Base-by-base conservation (phyloP, 1,140 invertebrate genomes). In the Araneus ventricosus region DNA sequence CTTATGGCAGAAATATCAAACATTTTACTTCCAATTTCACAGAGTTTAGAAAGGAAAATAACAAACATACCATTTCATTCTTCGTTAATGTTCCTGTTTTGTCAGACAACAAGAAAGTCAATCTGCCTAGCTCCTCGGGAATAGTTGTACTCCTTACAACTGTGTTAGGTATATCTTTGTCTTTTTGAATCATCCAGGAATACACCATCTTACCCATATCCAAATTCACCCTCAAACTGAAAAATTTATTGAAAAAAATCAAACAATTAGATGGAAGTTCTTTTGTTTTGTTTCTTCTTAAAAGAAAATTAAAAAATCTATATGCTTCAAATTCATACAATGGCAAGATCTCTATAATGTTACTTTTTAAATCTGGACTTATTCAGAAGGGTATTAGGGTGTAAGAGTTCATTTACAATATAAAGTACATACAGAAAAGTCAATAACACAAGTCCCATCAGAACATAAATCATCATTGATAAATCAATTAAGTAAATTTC, bases 121-220 rank as follows among this genome's bases (percentile, higher is more conserved):
- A 99, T 84, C 99, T 96, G 0, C 99, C 99, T n/a, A 99, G 95
- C 95, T 99, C 99, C 96, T 99, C 99, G 0, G 99, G 98, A 94
- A 99, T 99, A 2, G 99, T 99, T 0, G 99, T 99, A 70, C 98
- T 99, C n/a, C 99, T 96, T 88, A 99, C 99, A n/a, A 99, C 98
- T 0, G 99, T 99, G 5, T 98, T 98, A 80, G 97, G 97, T 94
- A 99, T 99, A 94, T 98, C 97, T 92, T 98, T 97, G 96, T 99
- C 99, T 93, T 97, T 96, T 95, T 99, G 98, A 94, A 99, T 99
- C 94, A 98, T 97, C 97, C 98, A 99, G 0, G 99, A 98, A 95
- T 99, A 99, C 95, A 98, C 99, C 0, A 98, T 97, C 96, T 99
- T 99, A 1, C 99, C 99, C 98, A 99, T 99, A 95, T 99, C 99